Evolutionary conservation across 2,113 vertebrate species (phyloP).

Genomic region (Trachemys scripta): DNA sequence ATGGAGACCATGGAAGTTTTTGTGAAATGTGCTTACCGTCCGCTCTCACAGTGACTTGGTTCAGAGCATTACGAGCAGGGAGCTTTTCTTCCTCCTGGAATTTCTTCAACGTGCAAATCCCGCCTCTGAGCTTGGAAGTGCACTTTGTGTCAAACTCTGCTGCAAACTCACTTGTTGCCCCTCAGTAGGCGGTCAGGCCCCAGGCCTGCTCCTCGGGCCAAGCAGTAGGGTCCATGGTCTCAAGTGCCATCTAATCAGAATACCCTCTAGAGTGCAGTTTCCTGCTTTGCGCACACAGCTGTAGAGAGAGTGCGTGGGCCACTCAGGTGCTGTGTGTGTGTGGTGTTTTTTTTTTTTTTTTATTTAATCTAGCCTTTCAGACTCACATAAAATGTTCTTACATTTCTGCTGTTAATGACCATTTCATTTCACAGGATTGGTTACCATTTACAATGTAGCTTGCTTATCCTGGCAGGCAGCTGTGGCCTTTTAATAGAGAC

Average conservation of each 20-base stretch:
- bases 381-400: background rate
- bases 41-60: background rate
- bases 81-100: conserved; percentile 21
- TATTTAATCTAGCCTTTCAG: background rate
- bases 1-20: background rate
- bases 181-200: background rate
- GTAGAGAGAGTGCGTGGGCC: conserved; percentile 33
- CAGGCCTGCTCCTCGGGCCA: background rate
- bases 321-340: conserved; percentile 47
- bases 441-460: conserved; percentile 63
- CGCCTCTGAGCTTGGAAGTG: background rate
- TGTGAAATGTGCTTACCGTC: background rate
- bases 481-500: conserved; percentile 81
- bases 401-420: conserved; percentile 53
- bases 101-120: background rate
- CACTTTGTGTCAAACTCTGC: background rate
- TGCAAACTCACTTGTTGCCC: background rate
- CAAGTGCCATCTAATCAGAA: fast-evolving
- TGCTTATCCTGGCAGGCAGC: conserved; percentile 73
- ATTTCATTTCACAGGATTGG: conserved; percentile 72
- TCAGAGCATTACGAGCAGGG: background rate
- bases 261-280: background rate
- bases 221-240: background rate
- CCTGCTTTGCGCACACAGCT: conserved; percentile 43
- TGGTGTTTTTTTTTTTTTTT: background rate